Evolutionary conservation across 2,113 vertebrate species (phyloP), one percentile per base, ranked within the genome.

Genomic region (Nerophis ophidion): DNA sequence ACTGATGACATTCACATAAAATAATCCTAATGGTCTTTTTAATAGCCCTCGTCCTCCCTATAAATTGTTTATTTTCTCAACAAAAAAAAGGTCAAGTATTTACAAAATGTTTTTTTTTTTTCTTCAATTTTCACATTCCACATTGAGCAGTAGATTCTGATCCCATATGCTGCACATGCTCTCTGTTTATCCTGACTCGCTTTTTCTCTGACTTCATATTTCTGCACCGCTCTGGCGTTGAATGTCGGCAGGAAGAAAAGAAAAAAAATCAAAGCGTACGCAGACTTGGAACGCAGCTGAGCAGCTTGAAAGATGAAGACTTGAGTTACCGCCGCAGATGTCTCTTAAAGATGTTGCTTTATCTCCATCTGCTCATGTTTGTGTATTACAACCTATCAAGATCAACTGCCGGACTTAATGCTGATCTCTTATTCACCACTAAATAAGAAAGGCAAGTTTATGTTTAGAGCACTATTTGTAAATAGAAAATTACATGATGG

Each of bases 301-400:
- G 64, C 68, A 38, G 61, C 74, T 56, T 59, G 57, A 17, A 48
- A 69, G 64, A 71, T 65, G 62, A 62, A 66, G 61, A 68, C 60
- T 80, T 67, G 47, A 72, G 62, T 83, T 77, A 71, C 72, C 64
- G 65, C 75, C 79, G 64, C 79, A 87, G 73, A 84, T 84, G 79
- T 83, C 73, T 60, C 53, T 61, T 59, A 68, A 73, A 75, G 65
- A 58, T 56, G 26, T 52, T 52, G 63, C 63, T 47, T 58, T 62
- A 53, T 61, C 38, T 45, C 60, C 54, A 57, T 60, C 55, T 70
- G 49, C 45, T 63, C 60, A 44, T 17, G 49, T 67, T 57, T 68
- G 66, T 54, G 49, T 61, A 65, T 75, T 67, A 68, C 19, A 56
- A 48, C 60, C 40, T 56, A 48, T 79, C 35, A 66, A 59, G 34